Evolutionary conservation across 2,113 vertebrate species (phyloP).

Genomic region (Tichodroma muraria): DNA sequence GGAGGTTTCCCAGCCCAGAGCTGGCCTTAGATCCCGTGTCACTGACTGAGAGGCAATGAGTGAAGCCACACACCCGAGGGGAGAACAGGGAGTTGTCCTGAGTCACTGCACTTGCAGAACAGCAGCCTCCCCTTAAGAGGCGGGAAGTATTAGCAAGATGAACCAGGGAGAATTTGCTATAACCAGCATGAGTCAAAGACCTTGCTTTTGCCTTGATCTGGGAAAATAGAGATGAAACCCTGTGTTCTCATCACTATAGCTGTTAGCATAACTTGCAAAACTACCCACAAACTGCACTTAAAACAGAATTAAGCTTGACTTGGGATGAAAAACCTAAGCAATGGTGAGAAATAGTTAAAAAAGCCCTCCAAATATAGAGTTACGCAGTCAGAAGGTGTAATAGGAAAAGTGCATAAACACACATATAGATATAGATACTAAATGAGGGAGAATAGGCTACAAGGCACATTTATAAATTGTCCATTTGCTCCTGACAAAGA

Average conservation of each 20-base stretch:
- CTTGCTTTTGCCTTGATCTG: constrained; percentile 1
- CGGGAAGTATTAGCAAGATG: neutral
- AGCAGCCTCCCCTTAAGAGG: neutral
- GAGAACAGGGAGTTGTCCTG: neutral
- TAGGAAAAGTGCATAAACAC: neutral
- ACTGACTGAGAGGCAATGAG: neutral
- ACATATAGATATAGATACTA: neutral
- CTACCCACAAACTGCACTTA: neutral
- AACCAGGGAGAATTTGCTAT: neutral
- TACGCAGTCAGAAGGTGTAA: neutral
- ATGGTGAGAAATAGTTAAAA: neutral
- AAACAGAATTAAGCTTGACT: neutral
- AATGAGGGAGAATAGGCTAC: neutral
- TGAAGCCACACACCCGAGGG: neutral
- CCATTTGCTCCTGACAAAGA: neutral
- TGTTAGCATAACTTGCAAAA: neutral
- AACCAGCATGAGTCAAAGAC: neutral
- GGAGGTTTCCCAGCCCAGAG: neutral
- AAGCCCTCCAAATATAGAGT: neutral
- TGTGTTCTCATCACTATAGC: neutral
- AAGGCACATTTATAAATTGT: neutral
- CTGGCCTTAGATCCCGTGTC: neutral
- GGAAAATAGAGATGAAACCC: neutral
- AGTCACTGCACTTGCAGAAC: constrained; percentile 9
- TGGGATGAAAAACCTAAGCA: neutral